Evolutionary conservation across 2,888 invertebrate species (phyloP).

Genomic region (Ichneumoninae sp.): DNA sequence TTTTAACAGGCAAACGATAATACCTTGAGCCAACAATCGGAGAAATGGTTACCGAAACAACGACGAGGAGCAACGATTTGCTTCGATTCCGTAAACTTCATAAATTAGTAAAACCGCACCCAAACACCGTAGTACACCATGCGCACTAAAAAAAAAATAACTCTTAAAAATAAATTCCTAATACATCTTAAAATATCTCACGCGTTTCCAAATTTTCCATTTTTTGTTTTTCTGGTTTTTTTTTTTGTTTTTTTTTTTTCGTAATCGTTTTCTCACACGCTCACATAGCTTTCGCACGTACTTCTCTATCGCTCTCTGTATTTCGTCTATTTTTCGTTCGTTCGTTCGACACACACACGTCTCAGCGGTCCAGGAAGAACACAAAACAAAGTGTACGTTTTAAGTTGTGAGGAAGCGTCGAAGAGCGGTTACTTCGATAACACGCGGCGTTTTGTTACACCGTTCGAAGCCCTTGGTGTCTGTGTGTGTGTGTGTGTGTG

Average conservation of each 20-base stretch:
- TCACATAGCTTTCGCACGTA: constrained; percentile 8
- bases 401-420: constrained; percentile 52
- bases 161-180: constrained; percentile 46
- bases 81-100: constrained; percentile 34
- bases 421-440: constrained; percentile 36
- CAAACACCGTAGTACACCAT: constrained; percentile 53
- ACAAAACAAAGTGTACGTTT: constrained; percentile 22
- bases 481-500: background rate
- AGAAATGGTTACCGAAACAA: constrained; percentile 36
- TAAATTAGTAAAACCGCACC: constrained; percentile 63
- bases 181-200: constrained; percentile 50
- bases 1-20: constrained; percentile 6
- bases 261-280: constrained; percentile 28
- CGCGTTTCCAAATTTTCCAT: constrained; percentile 30
- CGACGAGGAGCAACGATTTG: constrained; percentile 65
- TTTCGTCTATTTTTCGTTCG: constrained; percentile 18
- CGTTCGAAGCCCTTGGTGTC: constrained; percentile 39
- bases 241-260: background rate
- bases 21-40: background rate
- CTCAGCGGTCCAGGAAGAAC: constrained; percentile 45
- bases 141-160: constrained; percentile 50
- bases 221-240: background rate
- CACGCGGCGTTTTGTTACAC: constrained; percentile 23
- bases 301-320: constrained; percentile 10
- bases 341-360: background rate